Evolutionary conservation across 2,113 vertebrate genomes (phyloP).

Genomic region (Calyptomena viridis): DNA sequence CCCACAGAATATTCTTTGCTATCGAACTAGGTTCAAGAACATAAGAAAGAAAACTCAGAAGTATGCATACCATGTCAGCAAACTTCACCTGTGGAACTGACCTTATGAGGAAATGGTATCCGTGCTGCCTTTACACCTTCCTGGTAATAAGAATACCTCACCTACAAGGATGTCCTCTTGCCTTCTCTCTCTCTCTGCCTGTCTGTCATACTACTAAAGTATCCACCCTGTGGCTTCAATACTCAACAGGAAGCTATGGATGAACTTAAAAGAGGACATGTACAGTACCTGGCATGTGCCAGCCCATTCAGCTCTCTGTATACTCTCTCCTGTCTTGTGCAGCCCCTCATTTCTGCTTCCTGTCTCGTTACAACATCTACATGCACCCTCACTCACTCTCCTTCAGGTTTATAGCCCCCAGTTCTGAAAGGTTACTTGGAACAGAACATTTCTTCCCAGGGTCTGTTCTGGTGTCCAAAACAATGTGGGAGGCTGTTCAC

Average conservation of each 20-base stretch:
- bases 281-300: not conserved
- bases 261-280: constrained; percentile 29
- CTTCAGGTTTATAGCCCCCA: not conserved
- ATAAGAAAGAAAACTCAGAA: not conserved
- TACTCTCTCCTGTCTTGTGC: not conserved
- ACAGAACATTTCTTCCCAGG: constrained; percentile 30
- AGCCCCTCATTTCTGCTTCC: constrained; percentile 24
- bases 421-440: constrained; percentile 46
- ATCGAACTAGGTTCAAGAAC: not conserved
- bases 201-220: not conserved
- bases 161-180: not conserved
- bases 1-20: not conserved
- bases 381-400: constrained; percentile 62
- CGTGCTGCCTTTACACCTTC: not conserved
- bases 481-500: constrained; percentile 2
- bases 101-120: not conserved
- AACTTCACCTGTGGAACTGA: not conserved
- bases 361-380: constrained; percentile 52
- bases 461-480: constrained; percentile 55
- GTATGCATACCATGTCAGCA: not conserved
- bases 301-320: not conserved
- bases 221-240: not conserved
- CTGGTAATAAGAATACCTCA: too few relatives aligned
- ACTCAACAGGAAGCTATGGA: not conserved
- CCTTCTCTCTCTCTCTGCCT: not conserved